Percentiles rank a stretch among this genome's conserved stretches.
Conservation (phyloP, 2,113 vertebrate species). For the Cranoglanis bouderius region DNA sequence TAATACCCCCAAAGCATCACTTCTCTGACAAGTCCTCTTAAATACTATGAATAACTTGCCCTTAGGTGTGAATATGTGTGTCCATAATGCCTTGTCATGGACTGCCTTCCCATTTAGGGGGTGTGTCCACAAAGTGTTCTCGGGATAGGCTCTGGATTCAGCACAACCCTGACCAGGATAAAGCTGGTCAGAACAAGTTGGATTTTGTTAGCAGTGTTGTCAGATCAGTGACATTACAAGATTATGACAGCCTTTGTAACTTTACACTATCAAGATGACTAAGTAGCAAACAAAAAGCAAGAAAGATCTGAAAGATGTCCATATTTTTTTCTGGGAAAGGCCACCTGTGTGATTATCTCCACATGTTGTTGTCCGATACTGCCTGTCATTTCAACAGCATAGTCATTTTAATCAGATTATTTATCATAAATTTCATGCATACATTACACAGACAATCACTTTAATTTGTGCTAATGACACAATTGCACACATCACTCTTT, state of each 20-base stretch:
- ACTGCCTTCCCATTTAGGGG: background rate
- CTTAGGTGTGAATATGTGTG: background rate
- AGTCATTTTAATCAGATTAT: background rate
- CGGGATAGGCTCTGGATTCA: background rate
- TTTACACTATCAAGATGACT: slow-evolving; percentile 31
- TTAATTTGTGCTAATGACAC: background rate
- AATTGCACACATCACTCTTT: background rate
- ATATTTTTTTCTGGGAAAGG: background rate
- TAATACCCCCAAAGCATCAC: background rate
- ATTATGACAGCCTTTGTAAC: slow-evolving; percentile 39
- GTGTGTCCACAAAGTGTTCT: background rate
- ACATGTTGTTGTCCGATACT: background rate
- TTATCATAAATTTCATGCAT: background rate
- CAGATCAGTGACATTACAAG: slow-evolving; percentile 35
- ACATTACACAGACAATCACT: background rate
- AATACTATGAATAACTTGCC: background rate
- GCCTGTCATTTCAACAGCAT: background rate
- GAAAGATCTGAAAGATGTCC: slow-evolving; percentile 34
- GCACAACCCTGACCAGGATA: background rate
- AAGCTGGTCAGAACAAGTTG: background rate
- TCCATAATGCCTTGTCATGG: background rate
- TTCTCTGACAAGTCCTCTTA: background rate
- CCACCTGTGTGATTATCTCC: background rate
- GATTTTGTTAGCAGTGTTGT: background rate
- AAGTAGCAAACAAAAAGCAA: background rate